Evolutionary conservation across 2,888 invertebrate species (phyloP).

Genomic region (Epinotia demarniana): DNA sequence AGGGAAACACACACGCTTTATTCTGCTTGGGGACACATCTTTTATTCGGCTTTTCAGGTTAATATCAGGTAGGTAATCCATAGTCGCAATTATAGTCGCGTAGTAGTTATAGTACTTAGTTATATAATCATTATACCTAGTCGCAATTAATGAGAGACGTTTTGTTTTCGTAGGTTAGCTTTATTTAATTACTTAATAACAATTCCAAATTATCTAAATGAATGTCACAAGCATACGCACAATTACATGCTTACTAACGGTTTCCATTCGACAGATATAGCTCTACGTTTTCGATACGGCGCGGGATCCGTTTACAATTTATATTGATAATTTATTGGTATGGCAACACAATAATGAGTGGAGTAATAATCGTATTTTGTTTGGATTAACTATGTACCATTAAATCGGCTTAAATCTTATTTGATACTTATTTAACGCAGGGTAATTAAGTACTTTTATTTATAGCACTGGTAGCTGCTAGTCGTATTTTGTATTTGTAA

Average conservation of each 20-base stretch:
- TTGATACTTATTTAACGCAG: constrained; percentile 16
- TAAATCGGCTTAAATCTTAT: constrained; percentile 21
- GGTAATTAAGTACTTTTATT: constrained; percentile 16
- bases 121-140: too few relatives aligned
- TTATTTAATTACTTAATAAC: too few relatives aligned
- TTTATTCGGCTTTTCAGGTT: too few relatives aligned
- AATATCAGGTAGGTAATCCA: too few relatives aligned
- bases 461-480: not conserved
- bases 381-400: constrained; percentile 15
- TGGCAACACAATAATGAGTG: constrained; percentile 16
- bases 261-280: not conserved
- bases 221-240: too few relatives aligned
- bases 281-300: not conserved
- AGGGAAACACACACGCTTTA: too few relatives aligned
- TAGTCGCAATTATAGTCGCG: too few relatives aligned
- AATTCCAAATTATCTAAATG: too few relatives aligned
- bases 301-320: not conserved
- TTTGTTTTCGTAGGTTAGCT: too few relatives aligned
- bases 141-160: too few relatives aligned
- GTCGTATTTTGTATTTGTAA: not conserved
- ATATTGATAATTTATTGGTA: constrained; percentile 23
- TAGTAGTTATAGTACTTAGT: too few relatives aligned
- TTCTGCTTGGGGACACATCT: too few relatives aligned
- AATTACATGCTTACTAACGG: constrained; percentile 1
- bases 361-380: constrained; percentile 37